Base-by-base conservation (phyloP, 2,797 vertebrate species). In the Cyclopterus lumpus region DNA sequence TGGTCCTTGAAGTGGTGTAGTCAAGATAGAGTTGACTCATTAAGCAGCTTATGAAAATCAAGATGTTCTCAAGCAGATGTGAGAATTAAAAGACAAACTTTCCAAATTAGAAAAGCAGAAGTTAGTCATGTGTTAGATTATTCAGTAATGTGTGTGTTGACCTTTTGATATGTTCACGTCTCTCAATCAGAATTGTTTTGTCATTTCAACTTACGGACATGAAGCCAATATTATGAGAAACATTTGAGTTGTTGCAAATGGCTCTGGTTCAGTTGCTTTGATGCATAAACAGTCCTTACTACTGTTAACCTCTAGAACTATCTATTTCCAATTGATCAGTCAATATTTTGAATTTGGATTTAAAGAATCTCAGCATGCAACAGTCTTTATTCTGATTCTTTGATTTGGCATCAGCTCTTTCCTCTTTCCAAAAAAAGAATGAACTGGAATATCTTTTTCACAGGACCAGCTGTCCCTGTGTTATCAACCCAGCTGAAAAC, bases 401-500 rank as follows among this genome's bases (percentile, higher is more conserved):
- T 63, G 0, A 24, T 61, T 64, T 61, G 3, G 3, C n/a, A 18
- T 60, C 24, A 8, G 26, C 18, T 46, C 32, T 32, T 12, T 55
- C 16, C 12, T 61, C 32, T 48, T 46, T 38, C 6, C 10, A 44
- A 62, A 48, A 40, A 10, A 1, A 34, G 14, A 71, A 70, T 57
- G 18, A 75, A 70, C 11, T 2, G 15, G 6, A 28, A 55, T 16
- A 15, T 79, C 10, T 67, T 65, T 44, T 77, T 58, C 60, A 26
- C 76, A 94, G 92, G 74, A 67, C 24, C 6, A 84, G 20, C 64
- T 95, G 92, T 77, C 92, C 91, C 1, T 95, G 93, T 77, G 61
- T 94, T 10, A 75, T 94, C 40, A 92, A 84, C 28, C 79, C 93
- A 0, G 34, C 72, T 28, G 94, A 95, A 67, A 93, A 90, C 68